Conservation (phyloP, 2,888 invertebrate species). For the Melieria omissa region DNA sequence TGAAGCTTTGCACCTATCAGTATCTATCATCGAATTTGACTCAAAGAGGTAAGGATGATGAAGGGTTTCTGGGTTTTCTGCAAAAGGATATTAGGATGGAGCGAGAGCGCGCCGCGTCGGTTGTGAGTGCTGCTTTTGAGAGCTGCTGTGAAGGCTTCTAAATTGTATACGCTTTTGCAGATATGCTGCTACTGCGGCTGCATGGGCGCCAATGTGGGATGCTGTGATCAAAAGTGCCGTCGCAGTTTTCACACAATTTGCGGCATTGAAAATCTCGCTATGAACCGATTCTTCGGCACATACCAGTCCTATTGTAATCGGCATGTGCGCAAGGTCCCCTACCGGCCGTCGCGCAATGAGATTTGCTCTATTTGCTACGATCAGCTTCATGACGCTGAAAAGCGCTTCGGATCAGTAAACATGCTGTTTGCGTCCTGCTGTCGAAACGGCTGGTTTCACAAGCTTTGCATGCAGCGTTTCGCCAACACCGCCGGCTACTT, state of each 20-base stretch:
- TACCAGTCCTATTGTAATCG: constrained; percentile 68
- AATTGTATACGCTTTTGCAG: constrained; percentile 66
- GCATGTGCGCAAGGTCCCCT: constrained; percentile 41
- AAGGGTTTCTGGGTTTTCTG: constrained; percentile 81
- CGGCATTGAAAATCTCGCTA: constrained; percentile 73
- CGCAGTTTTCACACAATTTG: constrained; percentile 81
- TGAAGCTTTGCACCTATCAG: constrained; percentile 54
- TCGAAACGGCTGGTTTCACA: constrained; percentile 81
- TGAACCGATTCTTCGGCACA: constrained; percentile 74
- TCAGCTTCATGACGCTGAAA: constrained; percentile 47
- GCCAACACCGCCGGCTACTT: constrained; percentile 83
- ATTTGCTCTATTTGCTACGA: constrained; percentile 79
- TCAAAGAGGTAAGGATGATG: constrained; percentile 75
- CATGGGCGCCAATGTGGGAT: constrained; percentile 78
- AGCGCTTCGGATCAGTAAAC: constrained; percentile 62
- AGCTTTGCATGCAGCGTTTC: constrained; percentile 76
- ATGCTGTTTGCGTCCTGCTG: constrained; percentile 83
- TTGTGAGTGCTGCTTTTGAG: constrained; percentile 69
- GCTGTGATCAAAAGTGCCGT: constrained; percentile 73
- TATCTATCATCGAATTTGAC: constrained; percentile 76
- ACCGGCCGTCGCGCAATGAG: constrained; percentile 40
- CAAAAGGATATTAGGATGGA: constrained; percentile 76
- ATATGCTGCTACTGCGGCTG: constrained; percentile 76
- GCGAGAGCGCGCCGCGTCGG: constrained; percentile 71
- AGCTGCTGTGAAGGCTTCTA: background rate